A percentile compares a stretch with the other conserved stretches of the same genome.
Evolutionary conservation across 2,888 invertebrate species (phyloP).

Genomic region (Lampropteryx suffumata): DNA sequence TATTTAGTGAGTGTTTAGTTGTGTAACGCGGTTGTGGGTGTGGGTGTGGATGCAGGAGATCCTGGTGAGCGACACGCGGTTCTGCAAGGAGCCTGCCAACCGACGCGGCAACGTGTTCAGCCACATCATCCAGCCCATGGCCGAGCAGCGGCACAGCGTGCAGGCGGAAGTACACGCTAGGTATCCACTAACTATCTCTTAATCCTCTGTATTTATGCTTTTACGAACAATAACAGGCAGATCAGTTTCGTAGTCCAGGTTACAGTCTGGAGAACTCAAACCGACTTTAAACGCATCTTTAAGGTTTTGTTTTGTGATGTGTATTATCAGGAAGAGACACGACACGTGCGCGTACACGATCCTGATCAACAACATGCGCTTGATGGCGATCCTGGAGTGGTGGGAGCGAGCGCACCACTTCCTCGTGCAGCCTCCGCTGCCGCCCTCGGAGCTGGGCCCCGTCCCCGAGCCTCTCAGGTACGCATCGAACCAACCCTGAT

Average conservation of each 20-base stretch:
- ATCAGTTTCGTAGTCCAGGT: too few species aligned
- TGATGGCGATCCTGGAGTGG: slow-evolving; percentile 97
- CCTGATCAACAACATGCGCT: slow-evolving; percentile 95
- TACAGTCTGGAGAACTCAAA: too few species aligned
- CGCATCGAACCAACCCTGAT: too few species aligned
- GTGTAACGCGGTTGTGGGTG: not conserved
- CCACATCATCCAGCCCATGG: slow-evolving; percentile 92
- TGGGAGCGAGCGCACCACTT: slow-evolving; percentile 93
- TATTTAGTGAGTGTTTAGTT: too few species aligned
- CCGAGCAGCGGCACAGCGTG: slow-evolving; percentile 82
- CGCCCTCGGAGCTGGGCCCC: slow-evolving; percentile 52
- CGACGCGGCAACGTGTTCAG: slow-evolving; percentile 93
- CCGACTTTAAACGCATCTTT: too few species aligned
- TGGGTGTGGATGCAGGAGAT: slow-evolving; percentile 80
- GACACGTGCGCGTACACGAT: slow-evolving; percentile 92
- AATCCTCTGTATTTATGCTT: too few species aligned
- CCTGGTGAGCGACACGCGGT: slow-evolving; percentile 89
- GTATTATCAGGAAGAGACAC: slow-evolving; percentile 80
- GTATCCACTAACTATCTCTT: too few species aligned
- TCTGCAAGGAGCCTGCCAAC: slow-evolving; percentile 85
- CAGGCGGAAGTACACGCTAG: slow-evolving; percentile 89
- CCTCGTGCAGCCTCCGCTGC: slow-evolving; percentile 82
- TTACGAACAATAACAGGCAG: too few species aligned
- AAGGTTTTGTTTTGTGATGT: not conserved
- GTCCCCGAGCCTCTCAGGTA: slow-evolving; percentile 1